phyloP scores from a whole-genome alignment of 2,797 vertebrate genomes.

The Microctenopoma stevenorrisi region DNA sequence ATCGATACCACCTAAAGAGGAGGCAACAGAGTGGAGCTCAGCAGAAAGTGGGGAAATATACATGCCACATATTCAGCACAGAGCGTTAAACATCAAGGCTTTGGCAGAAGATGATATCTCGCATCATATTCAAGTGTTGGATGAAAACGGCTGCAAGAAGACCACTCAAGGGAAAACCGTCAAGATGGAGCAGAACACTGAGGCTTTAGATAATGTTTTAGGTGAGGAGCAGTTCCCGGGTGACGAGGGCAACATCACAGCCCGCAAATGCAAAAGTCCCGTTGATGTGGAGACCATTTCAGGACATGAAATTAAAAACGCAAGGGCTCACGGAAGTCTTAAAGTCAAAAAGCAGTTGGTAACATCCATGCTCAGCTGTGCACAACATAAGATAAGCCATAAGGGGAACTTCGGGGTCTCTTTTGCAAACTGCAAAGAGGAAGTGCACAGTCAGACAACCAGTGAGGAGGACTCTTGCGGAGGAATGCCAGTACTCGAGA shows the following conservation, averaged over 20 bases:
- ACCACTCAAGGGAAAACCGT: constrained; percentile 9
- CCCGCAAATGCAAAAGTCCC: constrained; percentile 36
- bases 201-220: constrained; percentile 22
- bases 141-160: constrained; percentile 35
- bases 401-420: background rate
- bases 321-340: background rate
- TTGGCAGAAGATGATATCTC: constrained; percentile 43
- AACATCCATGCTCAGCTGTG: constrained; percentile 34
- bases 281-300: background rate
- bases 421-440: constrained; percentile 13
- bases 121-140: background rate
- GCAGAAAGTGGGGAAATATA: background rate
- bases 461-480: constrained; percentile 17
- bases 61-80: constrained; percentile 3
- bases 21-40: constrained; percentile 5
- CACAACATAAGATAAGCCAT: background rate
- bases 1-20: background rate
- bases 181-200: constrained; percentile 22
- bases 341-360: constrained; percentile 6
- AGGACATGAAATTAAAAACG: background rate
- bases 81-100: constrained; percentile 33
- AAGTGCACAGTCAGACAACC: background rate
- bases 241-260: constrained; percentile 3
- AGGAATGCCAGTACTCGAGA: constrained; percentile 61
- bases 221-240: background rate